Evolutionary conservation across 2,797 vertebrate genomes (phyloP), one percentile per base, ranked within the genome.

Genomic region (Microchirus variegatus): DNA sequence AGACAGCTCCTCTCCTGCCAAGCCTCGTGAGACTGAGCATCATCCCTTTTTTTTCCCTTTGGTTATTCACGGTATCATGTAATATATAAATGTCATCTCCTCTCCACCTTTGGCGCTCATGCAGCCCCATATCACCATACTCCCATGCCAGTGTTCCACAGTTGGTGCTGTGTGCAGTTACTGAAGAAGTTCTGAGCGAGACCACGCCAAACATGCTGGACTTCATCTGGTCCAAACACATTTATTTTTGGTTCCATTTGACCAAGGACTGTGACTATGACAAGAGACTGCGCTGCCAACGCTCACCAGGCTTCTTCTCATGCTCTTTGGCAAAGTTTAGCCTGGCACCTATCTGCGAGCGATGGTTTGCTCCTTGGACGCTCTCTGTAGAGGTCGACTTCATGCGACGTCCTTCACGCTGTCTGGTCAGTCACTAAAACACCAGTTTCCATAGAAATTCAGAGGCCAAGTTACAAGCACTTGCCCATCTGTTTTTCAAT

Each of bases 211-310:
- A 6, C 31, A 31, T 31, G 7, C 5, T 31, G 31, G 31, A 31
- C 8, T 8, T 31, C 40, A 26, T 43, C 19, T 42, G 15, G 31
- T 55, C 15, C 40, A 43, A 31, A 55, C 19, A 43, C 15, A 55
- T 42, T 9, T 16, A 31, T 54, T 55, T 55, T 15, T 43, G 15
- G 10, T 16, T 42, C n/a, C 17, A 26, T 54, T 19, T 54, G 52
- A 54, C 40, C 38, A 7, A 15, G 26, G 13, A 26, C 18, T 26
- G 5, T 54, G 13, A 47, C 45, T 19, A 10, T 9, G 37, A 38
- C 37, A 17, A 14, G 12, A 11, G 4, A 6, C 31, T 31, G 6
- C 9, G 12, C 52, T 41, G 52, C 14, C 52, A 54, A 42, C 14
- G 18, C 18, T 37, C 10, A 38, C 8, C 11, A 13, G 11, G 16